These are phyloP conservation scores for Podilymbus podiceps DNA, from an alignment of 2,113 vertebrate genomes.

Conservation along the genomic window DNA sequence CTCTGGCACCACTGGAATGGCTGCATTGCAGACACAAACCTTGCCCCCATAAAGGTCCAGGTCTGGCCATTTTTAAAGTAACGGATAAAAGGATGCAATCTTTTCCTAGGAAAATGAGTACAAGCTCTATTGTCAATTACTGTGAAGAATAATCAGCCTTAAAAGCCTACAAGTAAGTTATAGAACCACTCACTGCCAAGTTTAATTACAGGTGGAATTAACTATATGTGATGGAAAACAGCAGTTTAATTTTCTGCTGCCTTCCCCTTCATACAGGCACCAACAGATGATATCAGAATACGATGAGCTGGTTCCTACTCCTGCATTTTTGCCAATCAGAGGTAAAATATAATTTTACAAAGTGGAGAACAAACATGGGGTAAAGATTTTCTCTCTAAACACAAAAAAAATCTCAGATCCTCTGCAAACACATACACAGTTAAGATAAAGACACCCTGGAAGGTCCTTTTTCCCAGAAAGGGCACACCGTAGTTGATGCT, in stretches of 20 bases:
- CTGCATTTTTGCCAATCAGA: background rate
- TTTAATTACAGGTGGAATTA: background rate
- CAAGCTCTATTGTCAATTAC: background rate
- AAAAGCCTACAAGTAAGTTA: background rate
- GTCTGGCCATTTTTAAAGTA: background rate
- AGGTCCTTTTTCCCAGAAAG: background rate
- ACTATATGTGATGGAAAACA: background rate
- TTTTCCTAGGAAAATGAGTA: background rate
- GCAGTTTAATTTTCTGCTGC: background rate
- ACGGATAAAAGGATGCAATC: background rate
- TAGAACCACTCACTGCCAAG: background rate
- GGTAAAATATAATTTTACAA: background rate
- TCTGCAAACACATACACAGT: background rate
- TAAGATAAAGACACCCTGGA: background rate
- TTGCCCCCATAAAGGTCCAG: background rate
- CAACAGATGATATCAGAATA: background rate
- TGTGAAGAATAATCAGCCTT: background rate
- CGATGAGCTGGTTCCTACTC: background rate
- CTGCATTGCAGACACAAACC: background rate
- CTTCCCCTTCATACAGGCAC: background rate
- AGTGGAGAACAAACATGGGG: background rate
- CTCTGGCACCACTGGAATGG: background rate
- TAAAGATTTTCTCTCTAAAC: background rate
- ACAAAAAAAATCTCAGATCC: background rate
- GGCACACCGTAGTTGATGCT: background rate